Conservation (phyloP, 2,797 vertebrate genomes). For the Emys orbicularis region DNA sequence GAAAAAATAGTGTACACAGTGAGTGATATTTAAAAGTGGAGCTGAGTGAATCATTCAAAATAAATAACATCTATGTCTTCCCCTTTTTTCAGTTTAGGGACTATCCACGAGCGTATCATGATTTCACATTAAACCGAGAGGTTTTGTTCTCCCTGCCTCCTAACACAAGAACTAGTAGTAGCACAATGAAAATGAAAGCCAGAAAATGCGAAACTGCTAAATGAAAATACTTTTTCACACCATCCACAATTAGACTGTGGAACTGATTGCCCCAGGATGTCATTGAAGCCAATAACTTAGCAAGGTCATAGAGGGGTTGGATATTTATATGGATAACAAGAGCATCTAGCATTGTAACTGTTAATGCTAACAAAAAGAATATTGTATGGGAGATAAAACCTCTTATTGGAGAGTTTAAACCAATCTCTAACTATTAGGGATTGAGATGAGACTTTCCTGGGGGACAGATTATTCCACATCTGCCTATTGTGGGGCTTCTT, state of each 20-base stretch:
- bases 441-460: not conserved
- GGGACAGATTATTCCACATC: not conserved
- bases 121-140: accelerated
- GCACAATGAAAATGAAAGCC: not conserved
- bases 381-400: not conserved
- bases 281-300: not conserved
- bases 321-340: not conserved
- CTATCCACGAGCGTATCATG: not conserved
- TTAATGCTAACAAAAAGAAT: not conserved
- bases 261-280: accelerated
- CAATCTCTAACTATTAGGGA: not conserved
- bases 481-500: not conserved
- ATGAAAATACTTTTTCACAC: not conserved
- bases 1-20: not conserved
- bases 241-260: not conserved
- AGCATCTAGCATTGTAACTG: not conserved
- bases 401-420: not conserved
- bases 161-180: not conserved
- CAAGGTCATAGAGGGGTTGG: not conserved
- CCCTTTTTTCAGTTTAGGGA: not conserved
- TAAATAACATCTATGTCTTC: not conserved
- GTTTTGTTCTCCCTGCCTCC: not conserved
- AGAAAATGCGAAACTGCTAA: not conserved
- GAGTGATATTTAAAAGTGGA: not conserved
- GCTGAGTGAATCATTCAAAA: not conserved